Evolutionary conservation across 2,888 invertebrate genomes (phyloP), one percentile per base, ranked within the genome.

Genomic region (Apomyelois bistriatella): DNA sequence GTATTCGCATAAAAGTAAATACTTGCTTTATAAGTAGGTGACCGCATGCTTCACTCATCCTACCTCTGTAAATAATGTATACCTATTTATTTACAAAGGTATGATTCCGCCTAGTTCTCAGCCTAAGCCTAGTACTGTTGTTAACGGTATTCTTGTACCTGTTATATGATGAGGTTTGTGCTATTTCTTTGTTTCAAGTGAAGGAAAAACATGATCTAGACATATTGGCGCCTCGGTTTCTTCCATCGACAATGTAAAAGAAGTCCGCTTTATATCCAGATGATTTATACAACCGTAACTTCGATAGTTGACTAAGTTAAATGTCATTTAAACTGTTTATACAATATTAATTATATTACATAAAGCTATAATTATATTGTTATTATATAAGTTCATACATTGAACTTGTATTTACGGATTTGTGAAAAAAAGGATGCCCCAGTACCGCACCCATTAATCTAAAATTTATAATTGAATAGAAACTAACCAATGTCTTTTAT

Each of bases 161-260:
- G 37, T 38, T 48, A 38, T 12, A 28, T 35, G 42, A n/a, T n/a
- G n/a, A n/a, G n/a, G n/a, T n/a, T n/a, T 54, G 53, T 56, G 16
- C 42, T 35, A 53, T 54, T 55, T 53, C 52, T 57, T 59, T 58
- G 56, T 61, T 53, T 54, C 42, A 42, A 50, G 15, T 48, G 37
- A 22, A 37, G 55, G 57, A 58, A 63, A 61, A 58, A 56, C 57
- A 47, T 41, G 53, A 35, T 54, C 56, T 58, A 59, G 58, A 55
- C 51, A 30, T 36, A 17, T 16, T 16, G 55, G 12, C 49, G 51
- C 42, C 36, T 41, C 38, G 42, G 50, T 50, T 50, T 42, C 43
- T 54, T 47, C 46, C 54, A 50, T 43, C 8, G 41, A 12, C 22
- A 12, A 37, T 37, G 2, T 12, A 12, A n/a, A 30, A 8, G n/a